These are phyloP conservation scores for Drosophila paucipuncta DNA, from an alignment of 2,888 invertebrate genomes.

Conservation along the genomic window DNA sequence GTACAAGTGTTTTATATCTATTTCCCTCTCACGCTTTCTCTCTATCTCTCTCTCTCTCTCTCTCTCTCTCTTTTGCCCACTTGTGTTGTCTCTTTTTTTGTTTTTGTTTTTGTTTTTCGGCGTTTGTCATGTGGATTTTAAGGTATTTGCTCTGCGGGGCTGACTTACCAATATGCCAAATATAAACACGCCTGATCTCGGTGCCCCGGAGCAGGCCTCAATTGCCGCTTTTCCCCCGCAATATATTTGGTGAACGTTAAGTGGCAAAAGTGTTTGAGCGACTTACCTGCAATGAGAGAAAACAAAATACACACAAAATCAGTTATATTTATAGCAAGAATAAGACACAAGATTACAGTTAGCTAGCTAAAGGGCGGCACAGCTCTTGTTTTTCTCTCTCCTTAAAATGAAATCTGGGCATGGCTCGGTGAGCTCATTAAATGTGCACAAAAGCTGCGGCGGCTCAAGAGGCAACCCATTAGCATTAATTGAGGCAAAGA, in stretches of 20 bases:
- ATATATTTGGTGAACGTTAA: conserved; percentile 34
- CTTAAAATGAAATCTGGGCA: conserved; percentile 32
- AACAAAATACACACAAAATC: conserved; percentile 48
- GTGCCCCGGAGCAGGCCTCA: conserved; percentile 19
- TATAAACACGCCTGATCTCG: conserved; percentile 50
- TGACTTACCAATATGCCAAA: conserved; percentile 53
- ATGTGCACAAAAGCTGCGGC: conserved; percentile 41
- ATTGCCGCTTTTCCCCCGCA: neutral
- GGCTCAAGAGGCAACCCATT: conserved; percentile 58
- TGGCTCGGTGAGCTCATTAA: conserved; percentile 46
- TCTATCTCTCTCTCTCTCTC: neutral
- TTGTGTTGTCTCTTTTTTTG: neutral
- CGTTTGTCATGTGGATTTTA: conserved; percentile 33
- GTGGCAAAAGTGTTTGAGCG: conserved; percentile 58
- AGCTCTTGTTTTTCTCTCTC: conserved; percentile 2
- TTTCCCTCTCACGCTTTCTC: conserved; percentile 1
- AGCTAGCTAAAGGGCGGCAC: conserved; percentile 8
- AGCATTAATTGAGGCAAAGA: conserved; percentile 66
- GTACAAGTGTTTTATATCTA: conserved; percentile 65
- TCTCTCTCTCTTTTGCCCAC: neutral
- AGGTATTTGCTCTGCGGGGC: conserved; percentile 47
- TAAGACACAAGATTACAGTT: conserved; percentile 37
- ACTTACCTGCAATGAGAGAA: conserved; percentile 72
- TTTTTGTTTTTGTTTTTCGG: conserved; percentile 1
- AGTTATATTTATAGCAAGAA: conserved; percentile 62